Evolutionary conservation across 2,797 vertebrate species (phyloP).

Genomic region (Alosa sapidissima): DNA sequence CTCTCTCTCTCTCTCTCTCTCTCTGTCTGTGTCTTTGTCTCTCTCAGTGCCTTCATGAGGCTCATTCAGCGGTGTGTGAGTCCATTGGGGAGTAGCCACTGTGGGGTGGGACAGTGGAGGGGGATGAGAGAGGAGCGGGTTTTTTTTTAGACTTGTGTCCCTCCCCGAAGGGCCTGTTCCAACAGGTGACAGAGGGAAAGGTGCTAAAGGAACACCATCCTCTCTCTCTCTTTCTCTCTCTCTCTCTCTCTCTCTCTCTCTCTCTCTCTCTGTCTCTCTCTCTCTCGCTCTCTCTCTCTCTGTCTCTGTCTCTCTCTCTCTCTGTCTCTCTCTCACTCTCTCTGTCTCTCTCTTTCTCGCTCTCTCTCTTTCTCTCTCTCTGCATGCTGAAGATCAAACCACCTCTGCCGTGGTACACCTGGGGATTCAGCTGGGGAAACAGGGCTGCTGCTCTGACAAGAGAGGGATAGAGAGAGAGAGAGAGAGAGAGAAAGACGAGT

Average conservation of each 20-base stretch:
- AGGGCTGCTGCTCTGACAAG: not conserved
- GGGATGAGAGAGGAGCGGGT: no score
- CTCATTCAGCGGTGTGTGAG: not conserved
- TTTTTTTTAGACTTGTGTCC: not conserved
- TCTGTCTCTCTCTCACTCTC: not conserved
- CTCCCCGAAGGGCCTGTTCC: not conserved
- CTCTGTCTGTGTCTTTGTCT: not conserved
- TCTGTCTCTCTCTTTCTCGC: not conserved
- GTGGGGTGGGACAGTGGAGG: not conserved
- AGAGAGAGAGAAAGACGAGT: no score
- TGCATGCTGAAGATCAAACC: not conserved
- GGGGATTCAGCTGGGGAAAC: not conserved
- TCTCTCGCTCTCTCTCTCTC: not conserved
- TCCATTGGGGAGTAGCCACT: not conserved
- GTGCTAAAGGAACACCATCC: not conserved
- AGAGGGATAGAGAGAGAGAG: not conserved
- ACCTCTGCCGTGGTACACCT: not conserved
- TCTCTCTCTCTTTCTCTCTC: not conserved
- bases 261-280: no score
- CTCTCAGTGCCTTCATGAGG: not conserved
- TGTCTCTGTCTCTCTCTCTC: not conserved
- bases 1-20: not conserved
- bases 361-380: not conserved
- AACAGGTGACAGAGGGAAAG: not conserved
- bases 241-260: not conserved